Evolutionary conservation across 2,797 vertebrate species (phyloP).

Genomic region (Sebastolobus altivelis): DNA sequence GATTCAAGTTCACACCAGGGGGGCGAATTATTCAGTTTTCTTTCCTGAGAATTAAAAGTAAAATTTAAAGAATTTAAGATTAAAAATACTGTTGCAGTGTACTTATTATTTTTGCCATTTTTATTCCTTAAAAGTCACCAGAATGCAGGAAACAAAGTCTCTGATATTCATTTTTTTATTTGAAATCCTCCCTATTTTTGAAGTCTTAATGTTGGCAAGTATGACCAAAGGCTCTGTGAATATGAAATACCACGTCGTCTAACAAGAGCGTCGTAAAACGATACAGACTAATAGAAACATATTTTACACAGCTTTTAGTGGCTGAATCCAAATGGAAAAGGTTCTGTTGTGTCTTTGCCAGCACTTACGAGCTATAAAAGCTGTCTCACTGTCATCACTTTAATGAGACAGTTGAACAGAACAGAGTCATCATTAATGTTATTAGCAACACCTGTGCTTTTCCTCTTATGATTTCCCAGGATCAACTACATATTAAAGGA

Average conservation of each 20-base stretch:
- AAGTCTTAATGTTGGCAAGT: too few relatives aligned
- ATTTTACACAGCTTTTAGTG: constrained; percentile 6
- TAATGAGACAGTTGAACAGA: constrained; percentile 5
- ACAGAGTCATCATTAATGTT: neutral
- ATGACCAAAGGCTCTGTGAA: neutral
- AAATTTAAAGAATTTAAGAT: too few relatives aligned
- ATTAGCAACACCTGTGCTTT: constrained; percentile 12
- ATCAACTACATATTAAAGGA: fast-evolving
- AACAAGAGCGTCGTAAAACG: neutral
- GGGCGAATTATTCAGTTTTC: too few relatives aligned
- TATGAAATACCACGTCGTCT: neutral
- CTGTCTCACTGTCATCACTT: neutral
- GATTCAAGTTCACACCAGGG: too few relatives aligned
- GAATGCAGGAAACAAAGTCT: too few relatives aligned
- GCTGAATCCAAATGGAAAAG: constrained; percentile 13
- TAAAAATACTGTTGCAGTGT: too few relatives aligned
- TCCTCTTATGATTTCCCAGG: neutral
- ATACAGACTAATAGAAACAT: constrained; percentile 18
- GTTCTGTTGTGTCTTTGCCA: neutral
- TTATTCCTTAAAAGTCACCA: too few relatives aligned
- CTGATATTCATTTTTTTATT: too few relatives aligned
- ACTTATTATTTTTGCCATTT: too few relatives aligned
- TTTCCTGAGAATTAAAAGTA: too few relatives aligned
- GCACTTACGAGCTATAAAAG: constrained; percentile 5
- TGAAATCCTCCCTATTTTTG: too few relatives aligned